Evolutionary conservation across 2,888 invertebrate species (phyloP).

Genomic region (Diadromus collaris): DNA sequence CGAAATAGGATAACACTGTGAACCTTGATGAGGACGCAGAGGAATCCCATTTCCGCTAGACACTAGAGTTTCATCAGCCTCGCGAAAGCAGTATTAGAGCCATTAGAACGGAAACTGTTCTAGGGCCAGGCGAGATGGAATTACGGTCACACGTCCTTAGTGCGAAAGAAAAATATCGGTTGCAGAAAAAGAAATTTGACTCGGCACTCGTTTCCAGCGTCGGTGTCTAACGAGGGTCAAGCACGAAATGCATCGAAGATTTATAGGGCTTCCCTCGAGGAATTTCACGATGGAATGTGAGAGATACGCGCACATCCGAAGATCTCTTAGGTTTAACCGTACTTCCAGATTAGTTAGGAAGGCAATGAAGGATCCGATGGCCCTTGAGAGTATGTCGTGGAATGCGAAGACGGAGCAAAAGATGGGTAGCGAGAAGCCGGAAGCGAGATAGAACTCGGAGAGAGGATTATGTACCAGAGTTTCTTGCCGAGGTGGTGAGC

Average conservation of each 20-base stretch:
- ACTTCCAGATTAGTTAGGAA: conserved; percentile 41
- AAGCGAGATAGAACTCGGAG: conserved; percentile 36
- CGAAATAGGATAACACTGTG: no score
- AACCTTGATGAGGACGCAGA: no score
- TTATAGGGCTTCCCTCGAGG: conserved; percentile 18
- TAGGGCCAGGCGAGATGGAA: no score
- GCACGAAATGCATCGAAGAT: conserved; percentile 1
- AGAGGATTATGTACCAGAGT: conserved; percentile 7
- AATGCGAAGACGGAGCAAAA: conserved; percentile 44
- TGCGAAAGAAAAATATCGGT: not conserved
- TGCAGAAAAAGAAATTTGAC: not conserved
- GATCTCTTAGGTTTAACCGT: conserved; percentile 36
- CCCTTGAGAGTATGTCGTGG: conserved; percentile 51
- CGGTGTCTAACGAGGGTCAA: not conserved
- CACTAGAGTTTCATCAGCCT: no score
- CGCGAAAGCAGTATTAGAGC: no score
- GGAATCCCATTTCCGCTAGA: no score
- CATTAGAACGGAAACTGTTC: no score
- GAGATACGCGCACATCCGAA: conserved; percentile 25
- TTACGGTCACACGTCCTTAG: no score
- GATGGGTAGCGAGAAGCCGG: conserved; percentile 25
- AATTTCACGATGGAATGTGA: conserved; percentile 35
- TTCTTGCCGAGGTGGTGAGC: conserved; percentile 50
- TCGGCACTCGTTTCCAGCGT: not conserved
- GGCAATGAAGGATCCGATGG: conserved; percentile 13